Percentiles rank a stretch among this genome's conserved stretches.
These are phyloP conservation scores for Chrysemys picta DNA, from an alignment of 2,113 vertebrate species.

Conservation along the genomic window DNA sequence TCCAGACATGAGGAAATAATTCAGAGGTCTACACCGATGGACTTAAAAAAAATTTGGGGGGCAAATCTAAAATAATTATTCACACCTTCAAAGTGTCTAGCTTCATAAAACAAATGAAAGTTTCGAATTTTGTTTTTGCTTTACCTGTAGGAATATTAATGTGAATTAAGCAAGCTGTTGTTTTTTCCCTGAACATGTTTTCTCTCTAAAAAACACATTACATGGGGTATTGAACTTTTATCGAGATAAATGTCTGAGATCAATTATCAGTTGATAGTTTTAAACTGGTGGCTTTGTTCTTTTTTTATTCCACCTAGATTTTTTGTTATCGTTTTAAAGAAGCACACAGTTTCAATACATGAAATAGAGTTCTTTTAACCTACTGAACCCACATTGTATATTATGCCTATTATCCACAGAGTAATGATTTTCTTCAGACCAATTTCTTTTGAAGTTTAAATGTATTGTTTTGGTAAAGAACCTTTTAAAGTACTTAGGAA, in stretches of 20 bases:
- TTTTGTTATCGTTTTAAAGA: not conserved
- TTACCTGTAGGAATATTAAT: not conserved
- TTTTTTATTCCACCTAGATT: not conserved
- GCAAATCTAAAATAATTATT: not conserved
- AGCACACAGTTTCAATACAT: fast-evolving
- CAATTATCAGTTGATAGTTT: not conserved
- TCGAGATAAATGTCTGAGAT: not conserved
- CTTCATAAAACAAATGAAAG: not conserved
- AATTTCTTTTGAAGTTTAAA: not conserved
- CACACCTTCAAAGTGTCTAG: not conserved
- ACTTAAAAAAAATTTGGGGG: not conserved
- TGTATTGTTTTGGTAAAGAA: not conserved
- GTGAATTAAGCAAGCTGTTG: not conserved
- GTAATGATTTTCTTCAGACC: not conserved
- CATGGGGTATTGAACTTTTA: not conserved
- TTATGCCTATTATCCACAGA: not conserved
- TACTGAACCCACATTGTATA: not conserved
- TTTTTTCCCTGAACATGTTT: not conserved
- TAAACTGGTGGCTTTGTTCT: fast-evolving
- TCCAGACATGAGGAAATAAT: not conserved
- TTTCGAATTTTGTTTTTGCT: not conserved
- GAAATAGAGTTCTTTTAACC: not conserved
- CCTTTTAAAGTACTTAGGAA: not conserved
- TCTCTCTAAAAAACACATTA: not conserved
- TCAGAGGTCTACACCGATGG: not conserved